Evolutionary conservation across 2,888 invertebrate species (phyloP).

Genomic region (Trichopoda pennipes): DNA sequence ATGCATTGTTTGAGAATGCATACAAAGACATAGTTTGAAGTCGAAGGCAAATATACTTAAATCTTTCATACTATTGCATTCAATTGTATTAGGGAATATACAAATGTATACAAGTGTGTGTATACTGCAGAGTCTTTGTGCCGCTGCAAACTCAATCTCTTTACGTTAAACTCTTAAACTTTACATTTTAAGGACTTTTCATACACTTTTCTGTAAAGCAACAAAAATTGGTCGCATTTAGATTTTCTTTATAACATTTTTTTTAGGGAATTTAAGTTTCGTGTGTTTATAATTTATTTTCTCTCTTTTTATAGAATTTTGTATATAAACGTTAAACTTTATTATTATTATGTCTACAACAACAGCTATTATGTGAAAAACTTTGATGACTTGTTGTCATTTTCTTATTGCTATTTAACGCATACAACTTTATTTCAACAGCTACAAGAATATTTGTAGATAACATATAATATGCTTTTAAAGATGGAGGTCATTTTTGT

Average conservation of each 20-base stretch:
- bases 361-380: neutral
- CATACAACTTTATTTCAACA: too few species aligned
- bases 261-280: neutral
- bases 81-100: neutral
- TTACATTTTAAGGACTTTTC: neutral
- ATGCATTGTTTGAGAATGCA: neutral
- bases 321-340: neutral
- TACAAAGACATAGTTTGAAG: constrained; percentile 18
- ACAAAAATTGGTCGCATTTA: neutral
- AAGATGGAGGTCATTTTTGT: too few species aligned
- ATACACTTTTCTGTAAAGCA: constrained; percentile 2
- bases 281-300: neutral
- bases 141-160: neutral
- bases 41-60: constrained; percentile 30
- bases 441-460: too few species aligned
- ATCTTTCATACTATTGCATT: constrained; percentile 24
- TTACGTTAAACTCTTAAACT: too few species aligned
- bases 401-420: too few species aligned
- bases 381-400: too few species aligned
- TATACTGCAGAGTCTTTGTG: neutral
- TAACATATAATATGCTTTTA: too few species aligned
- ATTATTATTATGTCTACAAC: neutral
- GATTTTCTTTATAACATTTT: neutral
- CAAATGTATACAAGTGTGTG: neutral
- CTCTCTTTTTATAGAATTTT: too few species aligned